Evolutionary conservation across 1,140 invertebrate genomes (phyloP).

Genomic region (Sinella curviseta): DNA sequence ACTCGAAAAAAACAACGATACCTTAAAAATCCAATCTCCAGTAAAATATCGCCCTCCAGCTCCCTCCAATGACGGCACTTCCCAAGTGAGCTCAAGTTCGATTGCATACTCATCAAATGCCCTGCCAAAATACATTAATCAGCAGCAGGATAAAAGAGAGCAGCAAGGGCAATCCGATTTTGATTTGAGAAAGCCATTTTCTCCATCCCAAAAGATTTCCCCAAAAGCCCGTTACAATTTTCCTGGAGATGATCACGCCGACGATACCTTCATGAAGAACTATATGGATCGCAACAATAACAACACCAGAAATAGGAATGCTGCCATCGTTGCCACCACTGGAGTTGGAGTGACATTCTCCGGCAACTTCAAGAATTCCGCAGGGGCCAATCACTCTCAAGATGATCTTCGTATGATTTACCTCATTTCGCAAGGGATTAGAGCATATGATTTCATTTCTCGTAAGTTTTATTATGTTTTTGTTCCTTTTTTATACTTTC

Average conservation of each 20-base stretch:
- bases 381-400: slow-evolving; percentile 49
- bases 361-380: background rate
- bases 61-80: background rate
- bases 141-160: background rate
- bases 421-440: slow-evolving; percentile 67
- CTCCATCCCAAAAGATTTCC: background rate
- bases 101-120: slow-evolving; percentile 5
- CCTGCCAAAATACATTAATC: background rate
- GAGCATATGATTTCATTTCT: slow-evolving; percentile 61
- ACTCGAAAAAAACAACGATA: background rate
- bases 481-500: background rate
- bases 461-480: slow-evolving; percentile 56
- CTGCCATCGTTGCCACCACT: background rate
- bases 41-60: background rate
- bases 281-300: background rate
- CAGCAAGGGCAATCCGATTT: background rate
- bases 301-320: background rate
- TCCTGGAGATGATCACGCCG: background rate
- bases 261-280: background rate
- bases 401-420: slow-evolving; percentile 57
- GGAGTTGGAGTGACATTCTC: background rate
- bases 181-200: background rate
- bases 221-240: background rate
- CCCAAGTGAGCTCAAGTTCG: background rate
- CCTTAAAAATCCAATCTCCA: background rate